phyloP scores from a whole-genome alignment of 2,888 invertebrate species.

The Tetragonisca angustula region DNA sequence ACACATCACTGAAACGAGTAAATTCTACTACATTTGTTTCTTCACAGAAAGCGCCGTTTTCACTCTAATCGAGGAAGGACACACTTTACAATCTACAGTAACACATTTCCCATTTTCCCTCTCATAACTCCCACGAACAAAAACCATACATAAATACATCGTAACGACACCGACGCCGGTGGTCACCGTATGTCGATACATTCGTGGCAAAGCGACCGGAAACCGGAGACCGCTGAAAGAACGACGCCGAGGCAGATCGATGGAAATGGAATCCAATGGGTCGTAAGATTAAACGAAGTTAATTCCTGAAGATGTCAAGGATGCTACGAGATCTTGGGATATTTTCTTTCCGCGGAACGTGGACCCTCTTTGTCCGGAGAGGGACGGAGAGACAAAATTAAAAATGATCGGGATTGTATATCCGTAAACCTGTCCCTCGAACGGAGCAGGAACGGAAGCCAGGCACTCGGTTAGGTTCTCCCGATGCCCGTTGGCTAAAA shows the following conservation, averaged over 20 bases:
- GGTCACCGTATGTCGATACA: not conserved
- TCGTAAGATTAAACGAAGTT: slow-evolving; percentile 46
- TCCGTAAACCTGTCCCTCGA: slow-evolving; percentile 42
- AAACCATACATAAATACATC: not conserved
- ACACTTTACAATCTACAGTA: not conserved
- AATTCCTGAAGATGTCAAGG: slow-evolving; percentile 52
- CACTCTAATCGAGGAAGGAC: not conserved
- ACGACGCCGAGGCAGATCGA: slow-evolving; percentile 3
- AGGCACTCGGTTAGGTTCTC: slow-evolving; percentile 29
- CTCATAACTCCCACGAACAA: not conserved
- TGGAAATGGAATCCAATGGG: slow-evolving; percentile 12
- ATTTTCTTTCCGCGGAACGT: slow-evolving; percentile 34
- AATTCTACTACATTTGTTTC: not conserved
- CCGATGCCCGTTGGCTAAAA: slow-evolving; percentile 51
- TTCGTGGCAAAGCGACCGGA: not conserved
- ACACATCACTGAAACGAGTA: not conserved
- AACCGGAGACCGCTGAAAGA: slow-evolving; percentile 7
- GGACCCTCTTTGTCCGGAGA: not conserved
- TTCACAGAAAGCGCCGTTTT: not conserved
- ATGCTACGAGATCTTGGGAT: slow-evolving; percentile 36
- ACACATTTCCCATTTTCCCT: not conserved
- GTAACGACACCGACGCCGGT: not conserved
- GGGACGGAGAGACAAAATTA: slow-evolving; percentile 35
- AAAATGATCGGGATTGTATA: slow-evolving; percentile 39
- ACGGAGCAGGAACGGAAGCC: slow-evolving; percentile 29